These are phyloP conservation scores for Gadus macrocephalus DNA, from an alignment of 2,113 vertebrate genomes.

Conservation along the genomic window DNA sequence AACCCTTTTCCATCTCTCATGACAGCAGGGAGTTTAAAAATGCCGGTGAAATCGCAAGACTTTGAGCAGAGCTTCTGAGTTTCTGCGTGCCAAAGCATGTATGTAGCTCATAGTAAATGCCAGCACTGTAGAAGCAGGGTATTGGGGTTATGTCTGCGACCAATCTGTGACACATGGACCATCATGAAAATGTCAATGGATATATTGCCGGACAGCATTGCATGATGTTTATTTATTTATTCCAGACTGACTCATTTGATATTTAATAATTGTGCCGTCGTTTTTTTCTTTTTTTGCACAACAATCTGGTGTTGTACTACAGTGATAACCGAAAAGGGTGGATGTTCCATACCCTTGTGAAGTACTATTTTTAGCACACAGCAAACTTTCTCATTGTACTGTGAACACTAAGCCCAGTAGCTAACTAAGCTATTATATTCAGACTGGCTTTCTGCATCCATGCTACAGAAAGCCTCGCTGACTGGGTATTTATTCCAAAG, in stretches of 20 bases:
- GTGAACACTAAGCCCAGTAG: no score
- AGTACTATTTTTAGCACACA: no score
- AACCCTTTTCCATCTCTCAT: conserved; percentile 26
- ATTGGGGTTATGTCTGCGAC: conserved; percentile 3
- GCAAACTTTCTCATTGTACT: no score
- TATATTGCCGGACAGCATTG: conserved; percentile 22
- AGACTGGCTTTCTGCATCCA: no score
- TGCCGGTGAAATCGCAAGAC: no score
- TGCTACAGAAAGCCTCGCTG: no score
- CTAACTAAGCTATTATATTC: no score
- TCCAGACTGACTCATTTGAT: conserved; percentile 40
- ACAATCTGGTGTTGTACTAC: neutral
- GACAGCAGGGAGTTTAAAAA: conserved; percentile 25
- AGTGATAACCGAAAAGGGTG: no score
- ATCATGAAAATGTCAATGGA: conserved; percentile 48
- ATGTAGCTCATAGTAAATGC: conserved; percentile 21
- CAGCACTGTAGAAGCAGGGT: conserved; percentile 35
- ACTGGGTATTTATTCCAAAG: no score
- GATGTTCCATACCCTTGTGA: no score
- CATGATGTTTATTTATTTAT: conserved; percentile 10
- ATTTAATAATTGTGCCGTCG: conserved; percentile 17
- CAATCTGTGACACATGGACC: conserved; percentile 7
- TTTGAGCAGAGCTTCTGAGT: no score
- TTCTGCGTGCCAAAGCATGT: neutral
- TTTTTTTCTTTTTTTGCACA: neutral